phyloP scores from a whole-genome alignment of 2,888 invertebrate genomes.

The Crioceris asparagi region DNA sequence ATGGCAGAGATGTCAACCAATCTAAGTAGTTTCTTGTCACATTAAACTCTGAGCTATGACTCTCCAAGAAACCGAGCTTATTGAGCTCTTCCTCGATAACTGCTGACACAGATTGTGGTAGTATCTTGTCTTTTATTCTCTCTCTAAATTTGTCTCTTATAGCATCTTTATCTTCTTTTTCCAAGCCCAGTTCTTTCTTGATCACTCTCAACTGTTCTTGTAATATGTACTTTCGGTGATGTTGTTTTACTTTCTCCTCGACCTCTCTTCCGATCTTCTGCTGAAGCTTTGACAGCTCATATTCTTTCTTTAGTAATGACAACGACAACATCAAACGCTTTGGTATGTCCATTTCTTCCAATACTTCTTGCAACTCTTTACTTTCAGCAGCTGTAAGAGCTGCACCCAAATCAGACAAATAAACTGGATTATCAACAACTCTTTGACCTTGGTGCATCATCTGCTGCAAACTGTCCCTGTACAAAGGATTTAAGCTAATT shows the following conservation, averaged over 20 bases:
- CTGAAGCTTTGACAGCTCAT: slow-evolving; percentile 88
- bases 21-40: slow-evolving; percentile 99
- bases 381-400: slow-evolving; percentile 90
- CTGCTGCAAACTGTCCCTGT: slow-evolving; percentile 94
- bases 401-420: slow-evolving; percentile 92
- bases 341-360: slow-evolving; percentile 91
- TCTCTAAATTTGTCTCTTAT: slow-evolving; percentile 94
- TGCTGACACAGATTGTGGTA: slow-evolving; percentile 80
- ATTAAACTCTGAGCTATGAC: slow-evolving; percentile 98
- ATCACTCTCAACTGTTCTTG: slow-evolving; percentile 97
- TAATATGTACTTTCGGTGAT: slow-evolving; percentile 94
- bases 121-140: slow-evolving; percentile 71
- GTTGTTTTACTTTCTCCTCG: slow-evolving; percentile 97
- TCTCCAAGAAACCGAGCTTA: slow-evolving; percentile 90
- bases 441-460: slow-evolving; percentile 95
- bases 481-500: slow-evolving; percentile 92
- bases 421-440: slow-evolving; percentile 98
- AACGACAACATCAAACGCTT: slow-evolving; percentile 84
- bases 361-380: slow-evolving; percentile 79
- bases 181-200: slow-evolving; percentile 95
- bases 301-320: slow-evolving; percentile 91
- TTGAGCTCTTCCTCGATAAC: slow-evolving; percentile 96
- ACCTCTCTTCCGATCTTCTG: slow-evolving; percentile 96
- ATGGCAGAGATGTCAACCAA: slow-evolving; percentile 95
- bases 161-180: slow-evolving; percentile 99